Base-by-base conservation (phyloP, 2,888 invertebrate genomes). In the Orchestes rusci region DNA sequence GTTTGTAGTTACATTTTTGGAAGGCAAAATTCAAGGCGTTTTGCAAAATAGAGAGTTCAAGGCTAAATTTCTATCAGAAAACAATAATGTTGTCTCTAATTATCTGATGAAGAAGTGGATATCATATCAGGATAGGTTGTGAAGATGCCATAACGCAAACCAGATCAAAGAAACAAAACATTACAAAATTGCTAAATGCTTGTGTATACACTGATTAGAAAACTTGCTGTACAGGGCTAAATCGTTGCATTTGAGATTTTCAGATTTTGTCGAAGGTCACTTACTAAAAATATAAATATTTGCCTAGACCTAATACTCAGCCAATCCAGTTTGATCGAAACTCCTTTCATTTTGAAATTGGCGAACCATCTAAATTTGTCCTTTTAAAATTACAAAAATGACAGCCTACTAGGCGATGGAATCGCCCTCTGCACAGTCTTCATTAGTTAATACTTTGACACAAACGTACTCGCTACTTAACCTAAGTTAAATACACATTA, bases 371-470 rank as follows among this genome's bases (percentile, higher is more conserved):
- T 10, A 5, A 23, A 23, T 23, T 31, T 31, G 5, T 12, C 17
- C 2, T 34, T 17, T 29, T 17, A 34, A 36, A 42, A 42, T 38
- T 47, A 47, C 23, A 39, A 39, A 45, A 47, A 47, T 43, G 34
- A 43, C 43, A 46, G 45, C 45, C 47, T 47, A 47, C 61, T 62
- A 60, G 66, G 66, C 66, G 64, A 27, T 59, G 62, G 62, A 16
- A 16, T 30, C 62, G 63, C 64, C 66, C 65, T 42, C 44, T 64
- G 66, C 67, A 67, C 68, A 68, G 68, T 68, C 68, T 68, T 68
- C 61, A 48, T 42, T 45, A 65, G 63, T 67, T 68, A 68, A 68
- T 68, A 68, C 67, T 68, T 68, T 68, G 67, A 67, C 67, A 67
- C 67, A 66, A 63, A 65, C 65, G 66, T 66, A 66, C 66, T 31